These are phyloP conservation scores for Tortricodes alternella DNA, from an alignment of 2,888 invertebrate genomes.

Conservation along the genomic window DNA sequence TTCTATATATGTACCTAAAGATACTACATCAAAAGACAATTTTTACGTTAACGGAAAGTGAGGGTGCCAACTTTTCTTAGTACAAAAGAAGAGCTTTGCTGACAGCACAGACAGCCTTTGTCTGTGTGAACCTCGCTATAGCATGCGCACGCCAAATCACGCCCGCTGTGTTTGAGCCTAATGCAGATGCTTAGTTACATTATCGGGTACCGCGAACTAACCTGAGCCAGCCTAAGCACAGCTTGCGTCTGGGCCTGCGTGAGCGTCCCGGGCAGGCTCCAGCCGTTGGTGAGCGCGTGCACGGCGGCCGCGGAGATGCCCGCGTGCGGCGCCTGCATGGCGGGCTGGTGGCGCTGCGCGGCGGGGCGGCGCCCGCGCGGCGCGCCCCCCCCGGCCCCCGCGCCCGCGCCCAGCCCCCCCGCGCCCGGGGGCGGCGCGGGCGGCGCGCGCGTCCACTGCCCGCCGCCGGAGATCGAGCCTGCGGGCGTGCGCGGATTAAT, in stretches of 20 bases:
- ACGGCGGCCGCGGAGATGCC: conserved; percentile 70
- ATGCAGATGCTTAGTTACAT: no score
- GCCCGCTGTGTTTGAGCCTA: no score
- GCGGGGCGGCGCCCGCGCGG: conserved; percentile 60
- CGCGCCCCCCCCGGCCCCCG: conserved; percentile 49
- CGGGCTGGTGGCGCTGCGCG: conserved; percentile 58
- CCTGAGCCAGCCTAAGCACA: conserved; percentile 77
- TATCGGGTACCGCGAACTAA: conserved; percentile 38
- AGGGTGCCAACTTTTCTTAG: no score
- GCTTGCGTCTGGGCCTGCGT: conserved; percentile 79
- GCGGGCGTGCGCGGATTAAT: conserved; percentile 13
- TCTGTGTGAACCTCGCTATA: no score
- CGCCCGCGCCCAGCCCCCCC: conserved; percentile 52
- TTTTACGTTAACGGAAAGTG: no score
- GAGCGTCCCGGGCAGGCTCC: conserved; percentile 62
- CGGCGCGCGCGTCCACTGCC: conserved; percentile 91
- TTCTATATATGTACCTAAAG: no score
- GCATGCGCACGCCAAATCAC: no score
- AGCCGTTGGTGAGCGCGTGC: conserved; percentile 72
- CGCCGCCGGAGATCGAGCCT: conserved; percentile 77
- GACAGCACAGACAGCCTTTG: no score
- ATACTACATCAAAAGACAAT: no score
- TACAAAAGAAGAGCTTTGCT: no score
- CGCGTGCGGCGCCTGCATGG: conserved; percentile 70
- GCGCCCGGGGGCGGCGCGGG: conserved; percentile 85